Conservation (phyloP, 2,888 invertebrate species). For the Eilema depressum region DNA sequence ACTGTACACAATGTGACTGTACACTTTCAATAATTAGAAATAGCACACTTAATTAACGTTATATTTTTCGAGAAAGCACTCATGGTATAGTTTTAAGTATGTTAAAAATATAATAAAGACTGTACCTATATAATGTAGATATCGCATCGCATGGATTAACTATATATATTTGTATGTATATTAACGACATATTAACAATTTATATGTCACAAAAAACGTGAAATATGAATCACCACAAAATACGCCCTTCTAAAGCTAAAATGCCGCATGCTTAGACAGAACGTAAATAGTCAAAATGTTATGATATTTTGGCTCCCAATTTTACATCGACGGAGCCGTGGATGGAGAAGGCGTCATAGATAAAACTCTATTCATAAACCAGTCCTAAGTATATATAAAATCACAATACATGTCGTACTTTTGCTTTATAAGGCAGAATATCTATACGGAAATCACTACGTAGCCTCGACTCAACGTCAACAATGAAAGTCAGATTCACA, state of each 20-base stretch:
- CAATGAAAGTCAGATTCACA: slow-evolving; percentile 75
- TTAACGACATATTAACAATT: slow-evolving; percentile 58
- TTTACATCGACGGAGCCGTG: slow-evolving; percentile 26
- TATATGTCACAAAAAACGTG: slow-evolving; percentile 44
- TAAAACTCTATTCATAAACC: slow-evolving; percentile 33
- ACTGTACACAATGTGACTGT: slow-evolving; percentile 60
- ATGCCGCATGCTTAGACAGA: slow-evolving; percentile 40
- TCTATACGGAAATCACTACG: slow-evolving; percentile 54
- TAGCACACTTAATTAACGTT: slow-evolving; percentile 71
- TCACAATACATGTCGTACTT: slow-evolving; percentile 44
- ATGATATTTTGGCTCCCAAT: slow-evolving; percentile 28
- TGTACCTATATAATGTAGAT: slow-evolving; percentile 38
- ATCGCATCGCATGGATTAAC: slow-evolving; percentile 32
- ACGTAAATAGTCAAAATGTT: slow-evolving; percentile 24
- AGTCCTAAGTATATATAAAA: slow-evolving; percentile 39
- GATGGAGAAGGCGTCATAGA: slow-evolving; percentile 28
- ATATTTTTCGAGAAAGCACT: slow-evolving; percentile 78
- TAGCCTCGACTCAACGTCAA: slow-evolving; percentile 66
- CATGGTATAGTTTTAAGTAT: slow-evolving; percentile 66
- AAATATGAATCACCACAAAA: slow-evolving; percentile 31
- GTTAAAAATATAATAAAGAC: slow-evolving; percentile 53
- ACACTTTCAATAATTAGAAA: slow-evolving; percentile 54
- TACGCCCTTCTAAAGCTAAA: slow-evolving; percentile 41
- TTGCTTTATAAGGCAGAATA: slow-evolving; percentile 50
- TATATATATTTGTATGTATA: slow-evolving; percentile 50